phyloP scores from a whole-genome alignment of 2,113 vertebrate genomes.

The Panurus biarmicus region DNA sequence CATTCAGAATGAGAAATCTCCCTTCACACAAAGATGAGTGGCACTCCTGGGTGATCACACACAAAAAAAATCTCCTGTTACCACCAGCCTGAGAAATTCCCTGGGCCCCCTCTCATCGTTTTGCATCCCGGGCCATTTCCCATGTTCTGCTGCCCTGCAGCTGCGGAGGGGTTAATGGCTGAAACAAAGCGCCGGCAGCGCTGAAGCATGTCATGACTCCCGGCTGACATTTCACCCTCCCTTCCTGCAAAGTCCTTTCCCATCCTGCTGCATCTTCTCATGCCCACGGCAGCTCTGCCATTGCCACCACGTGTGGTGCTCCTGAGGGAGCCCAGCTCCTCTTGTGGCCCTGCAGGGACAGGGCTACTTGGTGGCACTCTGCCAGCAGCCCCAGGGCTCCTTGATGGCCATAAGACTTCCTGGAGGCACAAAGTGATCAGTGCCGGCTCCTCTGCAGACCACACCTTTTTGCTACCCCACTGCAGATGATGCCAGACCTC shows the following conservation, averaged over 20 bases:
- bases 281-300: background rate
- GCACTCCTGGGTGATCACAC: background rate
- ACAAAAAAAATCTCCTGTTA: background rate
- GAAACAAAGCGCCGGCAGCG: background rate
- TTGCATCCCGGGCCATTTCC: background rate
- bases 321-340: background rate
- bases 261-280: background rate
- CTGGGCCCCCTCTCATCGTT: fast-evolving
- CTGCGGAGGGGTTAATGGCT: background rate
- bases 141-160: background rate
- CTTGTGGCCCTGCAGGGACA: fast-evolving
- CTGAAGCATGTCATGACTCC: background rate
- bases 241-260: background rate
- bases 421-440: fast-evolving
- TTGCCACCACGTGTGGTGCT: fast-evolving
- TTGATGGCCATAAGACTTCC: background rate
- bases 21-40: background rate
- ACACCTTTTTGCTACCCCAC: background rate
- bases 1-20: background rate
- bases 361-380: background rate
- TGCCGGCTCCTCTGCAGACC: fast-evolving
- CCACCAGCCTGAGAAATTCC: background rate
- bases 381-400: background rate
- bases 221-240: background rate
- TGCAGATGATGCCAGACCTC: background rate